Conservation (phyloP, 2,113 vertebrate species). For the Picathartes gymnocephalus region DNA sequence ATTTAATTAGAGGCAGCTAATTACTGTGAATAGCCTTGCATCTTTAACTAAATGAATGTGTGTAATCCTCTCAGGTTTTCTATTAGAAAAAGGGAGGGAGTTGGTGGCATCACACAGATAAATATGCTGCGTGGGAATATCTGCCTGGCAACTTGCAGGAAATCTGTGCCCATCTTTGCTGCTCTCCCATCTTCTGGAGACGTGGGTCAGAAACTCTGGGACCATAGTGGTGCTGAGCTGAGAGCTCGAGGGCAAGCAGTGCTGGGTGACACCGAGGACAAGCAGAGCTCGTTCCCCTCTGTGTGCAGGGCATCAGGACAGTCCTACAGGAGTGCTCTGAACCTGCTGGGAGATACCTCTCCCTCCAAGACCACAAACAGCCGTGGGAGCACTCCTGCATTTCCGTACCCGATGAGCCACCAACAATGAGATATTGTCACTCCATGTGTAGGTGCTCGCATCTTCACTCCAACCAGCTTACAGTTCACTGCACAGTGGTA, state of each 20-base stretch:
- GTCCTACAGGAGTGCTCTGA: background rate
- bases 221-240: background rate
- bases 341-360: fast-evolving
- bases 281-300: background rate
- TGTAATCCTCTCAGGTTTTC: background rate
- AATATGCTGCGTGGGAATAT: background rate
- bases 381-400: background rate
- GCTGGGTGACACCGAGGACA: background rate
- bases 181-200: background rate
- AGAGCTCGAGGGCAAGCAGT: background rate
- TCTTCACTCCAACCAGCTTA: background rate
- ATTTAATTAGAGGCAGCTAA: background rate
- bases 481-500: background rate
- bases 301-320: background rate
- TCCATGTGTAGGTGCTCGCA: fast-evolving
- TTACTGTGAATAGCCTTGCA: background rate
- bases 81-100: background rate
- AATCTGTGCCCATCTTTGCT: background rate
- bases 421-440: background rate
- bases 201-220: background rate
- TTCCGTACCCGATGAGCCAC: background rate
- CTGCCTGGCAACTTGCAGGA: background rate
- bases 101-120: background rate
- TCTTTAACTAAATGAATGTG: background rate
- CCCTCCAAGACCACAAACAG: background rate